A percentile compares a stretch with the other conserved stretches of the same genome.
Conservation (phyloP, 2,113 vertebrate species). For the Mobula hypostoma region DNA sequence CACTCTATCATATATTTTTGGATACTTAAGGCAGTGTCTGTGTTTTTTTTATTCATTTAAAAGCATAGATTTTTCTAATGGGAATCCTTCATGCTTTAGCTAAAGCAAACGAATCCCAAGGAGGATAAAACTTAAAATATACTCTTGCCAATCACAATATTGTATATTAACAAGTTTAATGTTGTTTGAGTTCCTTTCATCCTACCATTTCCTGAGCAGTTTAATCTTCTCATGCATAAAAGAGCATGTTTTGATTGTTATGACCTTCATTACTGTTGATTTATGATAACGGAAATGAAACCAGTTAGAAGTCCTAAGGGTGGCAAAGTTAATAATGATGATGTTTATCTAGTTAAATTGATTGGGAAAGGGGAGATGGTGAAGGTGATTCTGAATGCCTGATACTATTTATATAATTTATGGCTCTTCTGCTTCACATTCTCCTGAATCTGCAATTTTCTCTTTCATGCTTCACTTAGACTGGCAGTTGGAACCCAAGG, state of each 20-base stretch:
- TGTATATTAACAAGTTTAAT: not conserved
- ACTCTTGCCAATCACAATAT: not conserved
- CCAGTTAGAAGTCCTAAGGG: not conserved
- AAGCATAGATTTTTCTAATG: not conserved
- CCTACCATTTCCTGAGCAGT: not conserved
- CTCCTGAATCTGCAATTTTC: not conserved
- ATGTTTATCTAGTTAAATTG: constrained; percentile 29
- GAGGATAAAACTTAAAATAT: not conserved
- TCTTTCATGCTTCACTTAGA: not conserved
- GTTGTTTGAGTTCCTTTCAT: constrained; percentile 1
- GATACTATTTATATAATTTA: constrained; percentile 9
- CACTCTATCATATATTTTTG: not conserved
- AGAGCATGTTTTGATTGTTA: constrained; percentile 15
- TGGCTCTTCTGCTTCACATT: not conserved
- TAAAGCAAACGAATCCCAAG: not conserved
- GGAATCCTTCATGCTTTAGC: not conserved
- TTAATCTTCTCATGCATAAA: constrained; percentile 17
- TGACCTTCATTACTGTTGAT: constrained; percentile 2
- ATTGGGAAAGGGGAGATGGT: constrained; percentile 9
- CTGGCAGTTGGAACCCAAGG: not conserved
- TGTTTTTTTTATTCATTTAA: not conserved
- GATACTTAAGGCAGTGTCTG: not conserved
- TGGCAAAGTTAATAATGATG: constrained; percentile 10
- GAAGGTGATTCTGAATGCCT: not conserved
- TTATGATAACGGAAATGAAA: constrained; percentile 26